Evolutionary conservation across 2,888 invertebrate genomes (phyloP).

Genomic region (Andrena chrysosceles): DNA sequence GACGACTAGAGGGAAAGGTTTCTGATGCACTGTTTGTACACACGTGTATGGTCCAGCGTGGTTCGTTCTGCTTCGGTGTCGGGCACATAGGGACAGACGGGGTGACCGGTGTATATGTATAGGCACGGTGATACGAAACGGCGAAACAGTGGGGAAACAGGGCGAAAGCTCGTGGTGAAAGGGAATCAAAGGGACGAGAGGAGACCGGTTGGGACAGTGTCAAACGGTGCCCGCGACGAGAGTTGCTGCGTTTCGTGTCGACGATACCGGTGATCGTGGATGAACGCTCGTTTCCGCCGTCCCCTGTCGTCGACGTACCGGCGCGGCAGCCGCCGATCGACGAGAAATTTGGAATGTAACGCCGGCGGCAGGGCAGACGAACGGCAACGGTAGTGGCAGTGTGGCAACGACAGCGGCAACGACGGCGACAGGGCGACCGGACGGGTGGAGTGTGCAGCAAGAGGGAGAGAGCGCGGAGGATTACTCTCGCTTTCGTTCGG

Average conservation of each 20-base stretch:
- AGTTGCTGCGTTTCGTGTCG: constrained; percentile 28
- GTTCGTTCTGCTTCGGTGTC: constrained; percentile 30
- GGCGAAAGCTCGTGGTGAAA: constrained; percentile 55
- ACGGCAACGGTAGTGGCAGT: constrained; percentile 50
- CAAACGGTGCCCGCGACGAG: constrained; percentile 18
- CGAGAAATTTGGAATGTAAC: constrained; percentile 55
- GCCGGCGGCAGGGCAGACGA: constrained; percentile 36
- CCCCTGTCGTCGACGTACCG: constrained; percentile 17
- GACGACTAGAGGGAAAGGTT: constrained; percentile 1
- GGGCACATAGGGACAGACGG: constrained; percentile 20
- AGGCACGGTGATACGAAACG: constrained; percentile 47
- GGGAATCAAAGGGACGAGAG: constrained; percentile 25
- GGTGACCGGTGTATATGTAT: constrained; percentile 43
- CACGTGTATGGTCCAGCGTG: constrained; percentile 45
- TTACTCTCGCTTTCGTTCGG: constrained; percentile 81
- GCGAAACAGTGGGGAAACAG: constrained; percentile 52
- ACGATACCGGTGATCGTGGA: constrained; percentile 55
- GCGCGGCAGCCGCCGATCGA: constrained; percentile 34
- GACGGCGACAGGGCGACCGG: constrained; percentile 61
- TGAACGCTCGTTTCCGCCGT: constrained; percentile 32
- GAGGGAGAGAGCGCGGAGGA: constrained; percentile 68
- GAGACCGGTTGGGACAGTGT: constrained; percentile 33
- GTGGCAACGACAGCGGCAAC: constrained; percentile 31
- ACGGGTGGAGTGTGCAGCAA: constrained; percentile 58
- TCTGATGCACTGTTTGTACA: neutral